These are phyloP conservation scores for Gallinago undulata DNA, from an alignment of 2,113 vertebrate species.

Conservation along the genomic window DNA sequence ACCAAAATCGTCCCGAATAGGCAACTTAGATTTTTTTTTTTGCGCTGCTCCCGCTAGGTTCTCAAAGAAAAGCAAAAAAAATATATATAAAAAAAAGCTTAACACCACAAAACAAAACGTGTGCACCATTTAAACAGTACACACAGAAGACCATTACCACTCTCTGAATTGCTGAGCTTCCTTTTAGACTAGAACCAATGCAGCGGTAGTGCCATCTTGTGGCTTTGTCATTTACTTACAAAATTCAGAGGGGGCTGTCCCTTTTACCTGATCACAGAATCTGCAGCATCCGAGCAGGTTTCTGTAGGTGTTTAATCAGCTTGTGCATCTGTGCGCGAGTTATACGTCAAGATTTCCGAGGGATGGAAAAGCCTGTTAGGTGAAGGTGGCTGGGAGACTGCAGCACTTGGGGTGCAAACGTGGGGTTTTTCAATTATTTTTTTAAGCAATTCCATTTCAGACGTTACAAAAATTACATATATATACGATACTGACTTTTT, in stretches of 20 bases:
- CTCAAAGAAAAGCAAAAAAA: background rate
- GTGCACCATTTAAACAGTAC: background rate
- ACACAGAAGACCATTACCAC: background rate
- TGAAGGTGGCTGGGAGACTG: background rate
- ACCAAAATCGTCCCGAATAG: background rate
- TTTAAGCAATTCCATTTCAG: background rate
- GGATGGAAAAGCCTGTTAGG: background rate
- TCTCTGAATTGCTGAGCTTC: background rate
- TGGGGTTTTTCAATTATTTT: background rate
- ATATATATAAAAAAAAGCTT: background rate
- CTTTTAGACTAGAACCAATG: background rate
- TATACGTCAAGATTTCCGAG: background rate
- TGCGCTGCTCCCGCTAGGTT: background rate
- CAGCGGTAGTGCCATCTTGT: conserved; percentile 66
- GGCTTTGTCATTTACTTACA: conserved; percentile 16
- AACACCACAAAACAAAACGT: background rate
- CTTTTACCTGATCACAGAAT: background rate
- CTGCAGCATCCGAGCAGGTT: background rate
- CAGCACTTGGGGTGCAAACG: background rate
- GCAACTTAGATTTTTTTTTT: background rate
- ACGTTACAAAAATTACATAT: background rate
- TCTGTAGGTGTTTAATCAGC: background rate
- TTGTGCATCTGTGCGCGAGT: background rate
- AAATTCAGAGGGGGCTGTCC: background rate
- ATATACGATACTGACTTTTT: background rate